Evolutionary conservation across 92 coral and sea anemone species (phyloP), one percentile per base, ranked within the genome.

Genomic region (Pocillopora grandis): DNA sequence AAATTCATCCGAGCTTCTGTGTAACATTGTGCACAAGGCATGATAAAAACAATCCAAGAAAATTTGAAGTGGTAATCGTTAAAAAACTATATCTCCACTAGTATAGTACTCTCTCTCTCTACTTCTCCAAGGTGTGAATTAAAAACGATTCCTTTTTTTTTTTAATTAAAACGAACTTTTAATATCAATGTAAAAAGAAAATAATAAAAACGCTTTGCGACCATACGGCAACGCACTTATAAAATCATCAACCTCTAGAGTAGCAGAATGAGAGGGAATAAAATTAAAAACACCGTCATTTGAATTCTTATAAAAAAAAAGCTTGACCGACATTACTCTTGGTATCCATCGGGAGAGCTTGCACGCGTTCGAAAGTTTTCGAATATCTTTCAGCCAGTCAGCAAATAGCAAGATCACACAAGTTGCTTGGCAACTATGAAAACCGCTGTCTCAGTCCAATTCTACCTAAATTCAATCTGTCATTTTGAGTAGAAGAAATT

Each of bases 371-470:
- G 55, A 70, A 16, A 20, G 42, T n/a, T 70, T 70, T 37, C 57
- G 9, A 16, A 37, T n/a, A 12, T 10, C 14, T 70, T 1, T 33
- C 17, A 70, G 21, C 75, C 75, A 70, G 18, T 37, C 75, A 70
- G 19, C 13, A 12, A 23, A 23, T 23, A 66, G 21, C 37, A 14
- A 1, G 12, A 21, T 7, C 31, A 2, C 14, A 3, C 49, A 42
- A 42, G 52, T 37, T 36, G 75, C 75, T 70, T 70, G 6, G 75
- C 75, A 70, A 37, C 62, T 59, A 59, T 55, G 75, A 15, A 70
- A 70, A 35, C 58, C 23, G 56, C 52, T 14, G 55, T 3, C 23
- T 37, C 55, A 33, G 72, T n/a, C 52, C 19, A 35, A 23, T 66
- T 23, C 33, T 21, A 37, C 27, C 71, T 9, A 49, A 68, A 33